Evolutionary conservation across 92 coral and sea anemone species (phyloP), one percentile per base, ranked within the genome.

Genomic region (Montipora capitata): DNA sequence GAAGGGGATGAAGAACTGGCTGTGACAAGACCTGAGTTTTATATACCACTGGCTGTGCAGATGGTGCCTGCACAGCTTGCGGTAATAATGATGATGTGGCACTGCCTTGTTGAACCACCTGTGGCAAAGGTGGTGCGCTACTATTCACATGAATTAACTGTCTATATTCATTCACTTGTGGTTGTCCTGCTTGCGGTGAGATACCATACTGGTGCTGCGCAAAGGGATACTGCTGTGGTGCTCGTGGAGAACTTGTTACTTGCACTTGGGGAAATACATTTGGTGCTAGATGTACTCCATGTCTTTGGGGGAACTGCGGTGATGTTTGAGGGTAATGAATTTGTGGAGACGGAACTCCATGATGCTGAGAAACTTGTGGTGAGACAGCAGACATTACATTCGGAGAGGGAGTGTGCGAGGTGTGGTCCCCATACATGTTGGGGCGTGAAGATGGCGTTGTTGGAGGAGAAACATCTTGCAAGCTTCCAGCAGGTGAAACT

Each of bases 401-500:
- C 68, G 99, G 99, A 66, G 99, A 97, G 10, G 96, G 87, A 45
- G 96, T 72, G 82, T 96, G 96, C 11, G 93, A 87, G 40, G 89
- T 78, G 13, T 94, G 81, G 44, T 95, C 96, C 52, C 52, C 52
- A 64, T 90, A 82, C 64, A 93, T 84, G 48, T 91, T 90, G 80
- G 95, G 91, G 10, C 96, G 91, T 59, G 98, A 94, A 40, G 96
- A 93, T 58, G 99, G 98, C 39, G 99, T 98, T 67, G 98, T 94
- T 18, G 99, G 96, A 20, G 99, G 99, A 7, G 99, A 98, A 42
- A 98, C 97, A 91, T 98, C 98, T 91, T 96, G 99, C 14, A 97
- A 80, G 81, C 98, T 97, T 82, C 95, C 95, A 12, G 94, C 92
- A 57, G 99, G 99, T 76, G 99, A 96, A 61, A 90, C 98, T 95